Evolutionary conservation across 2,113 vertebrate species (phyloP).

Genomic region (Papio anubis): DNA sequence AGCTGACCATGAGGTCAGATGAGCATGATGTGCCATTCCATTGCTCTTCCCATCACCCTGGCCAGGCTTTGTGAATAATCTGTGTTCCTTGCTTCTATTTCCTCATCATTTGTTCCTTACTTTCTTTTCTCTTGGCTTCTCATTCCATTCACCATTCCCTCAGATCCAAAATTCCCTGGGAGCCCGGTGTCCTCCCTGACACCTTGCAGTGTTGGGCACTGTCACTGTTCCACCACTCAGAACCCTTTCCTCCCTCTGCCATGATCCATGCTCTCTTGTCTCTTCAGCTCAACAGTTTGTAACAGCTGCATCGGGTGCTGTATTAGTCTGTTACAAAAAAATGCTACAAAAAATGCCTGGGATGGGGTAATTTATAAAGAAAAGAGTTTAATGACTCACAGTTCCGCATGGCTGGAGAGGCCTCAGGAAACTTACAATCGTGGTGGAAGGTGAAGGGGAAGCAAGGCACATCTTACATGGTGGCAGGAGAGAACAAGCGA

Average conservation of each 20-base stretch:
- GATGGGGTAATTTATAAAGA: too few species aligned
- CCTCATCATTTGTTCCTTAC: not conserved
- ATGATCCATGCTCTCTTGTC: not conserved
- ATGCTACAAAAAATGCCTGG: too few species aligned
- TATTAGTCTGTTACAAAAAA: too few species aligned
- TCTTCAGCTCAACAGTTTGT: not conserved
- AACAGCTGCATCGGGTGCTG: too few species aligned
- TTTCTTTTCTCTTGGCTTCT: not conserved
- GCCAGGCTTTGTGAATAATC: not conserved
- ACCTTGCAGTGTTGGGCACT: not conserved
- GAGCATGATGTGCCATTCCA: not conserved
- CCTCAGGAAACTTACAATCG: too few species aligned
- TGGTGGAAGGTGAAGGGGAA: too few species aligned
- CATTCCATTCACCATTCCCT: not conserved
- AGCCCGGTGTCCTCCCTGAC: too few species aligned
- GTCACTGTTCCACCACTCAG: not conserved
- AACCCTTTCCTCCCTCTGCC: not conserved
- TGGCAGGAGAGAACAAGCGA: too few species aligned
- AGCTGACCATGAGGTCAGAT: not conserved
- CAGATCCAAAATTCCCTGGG: not conserved
- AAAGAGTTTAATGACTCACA: too few species aligned
- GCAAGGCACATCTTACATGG: too few species aligned
- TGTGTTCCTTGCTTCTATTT: not conserved
- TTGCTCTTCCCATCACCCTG: not conserved
- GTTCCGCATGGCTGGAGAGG: too few species aligned